phyloP scores from a whole-genome alignment of 2,888 invertebrate genomes.

The Parelbella ahira region DNA sequence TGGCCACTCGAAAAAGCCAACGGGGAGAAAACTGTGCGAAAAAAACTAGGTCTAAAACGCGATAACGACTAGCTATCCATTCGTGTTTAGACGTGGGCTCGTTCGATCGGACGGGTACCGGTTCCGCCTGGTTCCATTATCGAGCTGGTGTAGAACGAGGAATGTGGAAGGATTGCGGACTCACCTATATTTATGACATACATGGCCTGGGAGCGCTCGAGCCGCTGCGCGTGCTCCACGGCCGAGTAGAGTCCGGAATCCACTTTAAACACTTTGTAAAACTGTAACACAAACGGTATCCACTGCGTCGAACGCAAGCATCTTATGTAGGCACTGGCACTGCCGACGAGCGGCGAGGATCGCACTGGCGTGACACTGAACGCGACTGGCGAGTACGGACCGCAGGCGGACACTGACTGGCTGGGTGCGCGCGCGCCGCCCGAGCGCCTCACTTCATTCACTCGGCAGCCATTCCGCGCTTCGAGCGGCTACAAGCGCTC shows the following conservation, averaged over 20 bases:
- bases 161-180: conserved; percentile 59
- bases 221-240: conserved; percentile 75
- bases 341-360: conserved; percentile 48
- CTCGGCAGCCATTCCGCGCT: conserved; percentile 27
- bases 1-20: conserved; percentile 32
- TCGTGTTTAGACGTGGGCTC: conserved; percentile 37
- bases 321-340: conserved; percentile 55
- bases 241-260: conserved; percentile 77
- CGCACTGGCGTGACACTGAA: conserved; percentile 40
- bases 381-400: conserved; percentile 55
- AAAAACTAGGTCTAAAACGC: conserved; percentile 45
- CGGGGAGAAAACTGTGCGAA: conserved; percentile 49
- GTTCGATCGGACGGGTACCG: conserved; percentile 52
- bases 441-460: conserved; percentile 32
- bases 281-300: conserved; percentile 64
- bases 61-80: conserved; percentile 31
- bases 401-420: conserved; percentile 62
- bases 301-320: conserved; percentile 69
- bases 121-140: conserved; percentile 66
- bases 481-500: conserved; percentile 19
- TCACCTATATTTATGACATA: conserved; percentile 81
- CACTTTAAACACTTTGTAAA: conserved; percentile 66
- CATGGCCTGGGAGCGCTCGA: conserved; percentile 79
- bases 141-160: conserved; percentile 48
- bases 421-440: conserved; percentile 28